phyloP scores from a whole-genome alignment of 2,797 vertebrate species.

The Fringilla coelebs region DNA sequence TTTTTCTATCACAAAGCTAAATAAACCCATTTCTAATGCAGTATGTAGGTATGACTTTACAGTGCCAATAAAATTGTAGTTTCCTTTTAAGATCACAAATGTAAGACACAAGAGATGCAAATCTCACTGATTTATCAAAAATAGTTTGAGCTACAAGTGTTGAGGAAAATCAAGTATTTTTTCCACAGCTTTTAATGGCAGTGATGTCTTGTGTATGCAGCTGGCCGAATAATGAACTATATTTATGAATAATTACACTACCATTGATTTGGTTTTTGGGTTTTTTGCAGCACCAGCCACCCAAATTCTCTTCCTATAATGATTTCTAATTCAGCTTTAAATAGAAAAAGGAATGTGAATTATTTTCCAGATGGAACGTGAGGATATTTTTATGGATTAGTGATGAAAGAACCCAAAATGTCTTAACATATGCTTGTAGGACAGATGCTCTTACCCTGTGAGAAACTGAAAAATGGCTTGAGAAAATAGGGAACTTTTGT shows the following conservation, averaged over 20 bases:
- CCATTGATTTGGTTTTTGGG: background rate
- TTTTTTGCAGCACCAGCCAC: background rate
- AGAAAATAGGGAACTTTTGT: background rate
- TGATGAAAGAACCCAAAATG: background rate
- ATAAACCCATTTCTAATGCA: background rate
- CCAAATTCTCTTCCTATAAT: background rate
- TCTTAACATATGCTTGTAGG: background rate
- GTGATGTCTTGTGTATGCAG: background rate
- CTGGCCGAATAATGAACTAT: background rate
- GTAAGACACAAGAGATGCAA: background rate
- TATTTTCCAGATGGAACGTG: background rate
- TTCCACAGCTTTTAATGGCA: background rate
- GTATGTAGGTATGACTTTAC: background rate
- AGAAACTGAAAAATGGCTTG: background rate
- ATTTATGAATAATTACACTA: slow-evolving; percentile 2
- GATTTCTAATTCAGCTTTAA: slow-evolving; percentile 12
- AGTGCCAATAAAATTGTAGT: background rate
- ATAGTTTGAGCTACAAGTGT: background rate
- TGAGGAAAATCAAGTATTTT: background rate
- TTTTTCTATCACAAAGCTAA: background rate
- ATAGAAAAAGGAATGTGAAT: background rate
- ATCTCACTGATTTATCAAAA: background rate
- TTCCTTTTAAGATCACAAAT: background rate
- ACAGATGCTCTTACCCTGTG: background rate
- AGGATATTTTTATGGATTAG: background rate